Conservation (phyloP, 1,140 invertebrate species). For the Chrysopa pallens region DNA sequence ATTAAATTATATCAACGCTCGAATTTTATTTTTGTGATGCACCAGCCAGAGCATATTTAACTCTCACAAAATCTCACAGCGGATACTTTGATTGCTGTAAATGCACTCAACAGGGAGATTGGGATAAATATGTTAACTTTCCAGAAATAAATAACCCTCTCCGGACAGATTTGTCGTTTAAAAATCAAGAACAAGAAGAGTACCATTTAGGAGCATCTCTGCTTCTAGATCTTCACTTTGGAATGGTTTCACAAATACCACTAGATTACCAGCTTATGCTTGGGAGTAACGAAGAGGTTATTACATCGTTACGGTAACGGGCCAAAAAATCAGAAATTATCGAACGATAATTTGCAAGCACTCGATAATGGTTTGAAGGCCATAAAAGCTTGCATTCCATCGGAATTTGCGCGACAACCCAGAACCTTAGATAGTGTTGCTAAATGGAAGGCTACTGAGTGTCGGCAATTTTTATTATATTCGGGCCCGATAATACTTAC, state of each 20-base stretch:
- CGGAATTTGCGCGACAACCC: constrained; percentile 15
- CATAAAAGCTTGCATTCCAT: constrained; percentile 6
- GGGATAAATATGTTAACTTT: constrained; percentile 4
- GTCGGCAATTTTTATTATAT: constrained; percentile 16
- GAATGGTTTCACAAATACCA: not conserved
- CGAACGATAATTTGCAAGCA: no score
- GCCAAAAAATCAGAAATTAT: no score
- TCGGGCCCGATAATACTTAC: constrained; percentile 7
- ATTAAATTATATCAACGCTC: no score
- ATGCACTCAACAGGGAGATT: constrained; percentile 5
- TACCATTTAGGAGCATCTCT: not conserved
- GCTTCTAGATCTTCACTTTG: not conserved
- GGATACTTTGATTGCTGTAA: constrained; percentile 7
- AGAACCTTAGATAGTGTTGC: constrained; percentile 8
- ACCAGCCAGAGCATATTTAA: constrained; percentile 8
- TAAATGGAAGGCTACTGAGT: constrained; percentile 20
- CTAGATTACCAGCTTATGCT: no score
- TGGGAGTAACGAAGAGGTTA: no score
- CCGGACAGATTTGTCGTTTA: constrained; percentile 5
- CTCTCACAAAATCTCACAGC: constrained; percentile 5
- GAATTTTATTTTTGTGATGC: constrained; percentile 13
- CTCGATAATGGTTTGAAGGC: not conserved
- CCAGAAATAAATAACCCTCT: constrained; percentile 2
- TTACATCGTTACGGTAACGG: no score
- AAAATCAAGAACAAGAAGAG: not conserved